These are phyloP conservation scores for Neopipo cinnamomea DNA, from an alignment of 2,113 vertebrate genomes.

Conservation along the genomic window DNA sequence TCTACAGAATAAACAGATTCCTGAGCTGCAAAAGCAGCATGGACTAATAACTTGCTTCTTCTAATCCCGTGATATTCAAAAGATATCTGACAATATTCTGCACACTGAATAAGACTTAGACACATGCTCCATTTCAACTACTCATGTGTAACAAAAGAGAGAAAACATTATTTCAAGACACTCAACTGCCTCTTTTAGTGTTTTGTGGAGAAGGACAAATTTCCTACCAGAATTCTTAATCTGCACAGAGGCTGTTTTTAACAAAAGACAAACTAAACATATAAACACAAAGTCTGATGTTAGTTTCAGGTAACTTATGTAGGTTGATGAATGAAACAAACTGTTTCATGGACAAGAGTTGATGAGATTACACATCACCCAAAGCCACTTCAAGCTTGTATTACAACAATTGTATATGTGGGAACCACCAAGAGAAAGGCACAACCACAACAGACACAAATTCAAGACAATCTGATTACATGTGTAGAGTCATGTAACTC, in stretches of 20 bases:
- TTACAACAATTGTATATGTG: background rate
- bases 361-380: background rate
- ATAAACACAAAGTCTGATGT: background rate
- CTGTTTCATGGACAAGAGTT: background rate
- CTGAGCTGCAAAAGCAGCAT: background rate
- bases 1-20: background rate
- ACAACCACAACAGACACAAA: background rate
- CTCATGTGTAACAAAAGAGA: background rate
- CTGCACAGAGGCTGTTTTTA: background rate
- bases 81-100: background rate
- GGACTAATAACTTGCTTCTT: background rate
- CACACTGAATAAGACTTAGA: background rate
- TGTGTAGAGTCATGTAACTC: background rate
- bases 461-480: background rate
- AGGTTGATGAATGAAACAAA: background rate
- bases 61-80: background rate
- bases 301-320: background rate
- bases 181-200: background rate
- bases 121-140: background rate
- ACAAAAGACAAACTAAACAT: background rate
- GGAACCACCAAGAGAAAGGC: background rate
- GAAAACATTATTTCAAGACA: background rate
- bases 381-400: background rate
- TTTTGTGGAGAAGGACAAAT: background rate
- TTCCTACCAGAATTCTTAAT: background rate